Percentiles rank a stretch among this genome's conserved stretches.
Evolutionary conservation across 2,113 vertebrate species (phyloP).

Genomic region (Phylloscopus whistleri): DNA sequence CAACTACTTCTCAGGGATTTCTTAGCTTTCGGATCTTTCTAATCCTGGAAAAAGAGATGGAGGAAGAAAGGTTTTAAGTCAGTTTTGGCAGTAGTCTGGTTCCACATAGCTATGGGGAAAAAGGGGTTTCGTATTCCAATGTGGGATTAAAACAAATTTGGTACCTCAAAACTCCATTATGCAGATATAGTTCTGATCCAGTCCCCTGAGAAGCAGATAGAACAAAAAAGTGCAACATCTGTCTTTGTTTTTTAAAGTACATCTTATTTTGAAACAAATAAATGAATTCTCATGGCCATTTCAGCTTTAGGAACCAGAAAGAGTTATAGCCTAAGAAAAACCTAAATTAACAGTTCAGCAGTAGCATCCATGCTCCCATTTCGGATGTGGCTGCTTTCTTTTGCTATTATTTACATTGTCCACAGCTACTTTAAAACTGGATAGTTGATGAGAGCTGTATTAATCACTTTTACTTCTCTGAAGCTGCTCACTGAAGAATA

Average conservation of each 20-base stretch:
- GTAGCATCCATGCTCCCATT: background rate
- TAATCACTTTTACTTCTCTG: background rate
- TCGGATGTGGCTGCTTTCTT: background rate
- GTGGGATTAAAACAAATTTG: background rate
- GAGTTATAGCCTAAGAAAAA: background rate
- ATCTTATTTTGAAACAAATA: background rate
- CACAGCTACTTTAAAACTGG: background rate
- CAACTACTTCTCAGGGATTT: background rate
- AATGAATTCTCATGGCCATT: background rate
- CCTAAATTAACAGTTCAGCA: background rate
- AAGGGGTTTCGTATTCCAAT: fast-evolving
- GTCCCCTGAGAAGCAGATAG: background rate
- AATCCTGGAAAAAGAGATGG: background rate
- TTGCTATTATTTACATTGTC: background rate
- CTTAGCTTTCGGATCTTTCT: background rate
- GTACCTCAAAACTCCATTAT: background rate
- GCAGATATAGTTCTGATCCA: background rate
- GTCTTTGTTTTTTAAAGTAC: background rate
- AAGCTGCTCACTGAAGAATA: background rate
- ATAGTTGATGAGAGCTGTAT: background rate
- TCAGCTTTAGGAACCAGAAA: background rate
- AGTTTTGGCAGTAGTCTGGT: background rate
- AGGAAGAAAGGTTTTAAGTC: background rate
- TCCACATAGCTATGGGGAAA: background rate
- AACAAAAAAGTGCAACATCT: background rate